Base-by-base conservation (phyloP, 2,888 invertebrate species). In the Caenorhabditis sinica region DNA sequence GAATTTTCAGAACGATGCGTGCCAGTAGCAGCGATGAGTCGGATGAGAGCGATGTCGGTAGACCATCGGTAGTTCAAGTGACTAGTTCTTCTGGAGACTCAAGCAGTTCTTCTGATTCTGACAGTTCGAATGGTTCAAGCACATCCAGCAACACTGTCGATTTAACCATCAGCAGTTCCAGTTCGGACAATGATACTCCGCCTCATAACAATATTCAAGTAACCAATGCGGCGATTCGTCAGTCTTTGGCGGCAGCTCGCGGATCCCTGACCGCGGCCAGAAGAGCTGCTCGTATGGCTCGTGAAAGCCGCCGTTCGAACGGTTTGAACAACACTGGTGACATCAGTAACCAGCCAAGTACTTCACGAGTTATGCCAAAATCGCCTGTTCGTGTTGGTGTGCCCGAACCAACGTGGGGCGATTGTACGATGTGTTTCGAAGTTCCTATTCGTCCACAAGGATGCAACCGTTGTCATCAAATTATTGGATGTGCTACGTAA, bases 361-460 rank as follows among this genome's bases (percentile, higher is more conserved):
- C 63, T 15, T 65, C 65, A 17, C 43, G 23, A 30, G 30, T 15
- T n/a, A 45, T 30, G 9, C 36, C 51, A 2, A 23, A 9, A n/a
- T 17, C 58, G 17, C 60, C 68, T 2, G 3, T 20, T 9, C 43
- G 76, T 5, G 9, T 11, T 23, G 76, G 76, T 23, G 49, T 17
- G 23, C 68, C 63, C 0, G 66, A 69, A 25, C 20, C 17, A 11
- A 60, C 49, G 0, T 77, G 77, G 77, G 77, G 77, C 33, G 69
- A 77, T 4, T 77, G 77, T n/a, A 61, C 51, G 11, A 69, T 77
- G 61, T 77, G 77, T 33, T 61, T 77, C 40, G 69, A 69, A 20
- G 23, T 23, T 15, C 77, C 77, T 6, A 71, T 53, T 6, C 28
- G 28, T 6, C 77, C 77, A 15, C 49, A 61, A 33, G 77, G 77